Conservation (phyloP, 2,113 vertebrate species). For the Catharus fuscescens region DNA sequence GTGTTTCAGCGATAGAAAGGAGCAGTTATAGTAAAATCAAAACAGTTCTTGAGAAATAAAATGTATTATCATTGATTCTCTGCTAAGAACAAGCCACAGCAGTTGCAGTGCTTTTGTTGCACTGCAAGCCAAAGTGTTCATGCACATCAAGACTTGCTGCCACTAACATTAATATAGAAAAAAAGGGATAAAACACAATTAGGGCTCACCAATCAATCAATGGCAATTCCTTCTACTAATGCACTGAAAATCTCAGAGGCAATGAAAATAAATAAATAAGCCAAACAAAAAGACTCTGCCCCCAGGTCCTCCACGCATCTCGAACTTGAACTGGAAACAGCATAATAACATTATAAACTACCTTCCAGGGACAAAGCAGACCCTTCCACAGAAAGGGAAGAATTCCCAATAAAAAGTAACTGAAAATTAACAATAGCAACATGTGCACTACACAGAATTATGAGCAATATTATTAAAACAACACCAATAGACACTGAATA, state of each 20-base stretch:
- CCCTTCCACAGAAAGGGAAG: not conserved
- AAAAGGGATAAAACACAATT: not conserved
- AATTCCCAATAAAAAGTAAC: not conserved
- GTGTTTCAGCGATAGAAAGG: not conserved
- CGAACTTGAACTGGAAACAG: not conserved
- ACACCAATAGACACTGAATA: not conserved
- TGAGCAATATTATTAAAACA: not conserved
- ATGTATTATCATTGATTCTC: not conserved
- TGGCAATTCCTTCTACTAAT: constrained; percentile 1
- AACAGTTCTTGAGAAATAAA: not conserved
- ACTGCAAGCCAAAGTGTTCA: not conserved
- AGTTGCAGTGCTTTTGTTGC: not conserved
- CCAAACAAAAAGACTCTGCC: not conserved
- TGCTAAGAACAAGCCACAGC: not conserved
- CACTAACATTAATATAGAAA: not conserved
- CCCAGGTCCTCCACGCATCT: not conserved
- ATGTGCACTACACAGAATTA: not conserved
- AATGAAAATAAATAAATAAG: constrained; percentile 3
- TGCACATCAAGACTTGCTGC: not conserved
- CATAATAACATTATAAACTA: not conserved
- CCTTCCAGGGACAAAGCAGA: not conserved
- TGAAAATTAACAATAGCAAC: not conserved
- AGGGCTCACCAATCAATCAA: constrained; percentile 25
- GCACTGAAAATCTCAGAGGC: not conserved
- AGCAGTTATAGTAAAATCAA: not conserved